phyloP scores from a whole-genome alignment of 2,113 vertebrate species.

The Tapirus terrestris region DNA sequence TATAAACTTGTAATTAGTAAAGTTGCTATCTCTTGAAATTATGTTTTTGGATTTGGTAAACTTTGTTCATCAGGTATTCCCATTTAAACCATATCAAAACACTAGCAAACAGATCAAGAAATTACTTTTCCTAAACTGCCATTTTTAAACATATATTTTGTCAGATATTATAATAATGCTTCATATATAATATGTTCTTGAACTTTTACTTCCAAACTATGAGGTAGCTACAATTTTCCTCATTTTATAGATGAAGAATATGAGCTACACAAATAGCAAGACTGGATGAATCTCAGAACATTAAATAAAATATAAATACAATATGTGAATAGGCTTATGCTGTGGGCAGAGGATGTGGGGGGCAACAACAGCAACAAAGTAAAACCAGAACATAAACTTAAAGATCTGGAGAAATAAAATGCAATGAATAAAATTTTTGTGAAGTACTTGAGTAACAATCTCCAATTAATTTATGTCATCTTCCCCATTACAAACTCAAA shows the following conservation, averaged over 20 bases:
- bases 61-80: not conserved
- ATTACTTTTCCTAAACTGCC: not conserved
- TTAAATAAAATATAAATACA: not conserved
- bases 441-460: not conserved
- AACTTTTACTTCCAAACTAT: not conserved
- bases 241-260: not conserved
- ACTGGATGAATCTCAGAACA: not conserved
- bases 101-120: not conserved
- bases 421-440: not conserved
- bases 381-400: not conserved
- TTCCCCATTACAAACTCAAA: not conserved
- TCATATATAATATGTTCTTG: not conserved
- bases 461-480: not conserved
- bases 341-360: fast-evolving
- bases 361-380: not conserved
- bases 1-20: not conserved
- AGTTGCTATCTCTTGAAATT: not conserved
- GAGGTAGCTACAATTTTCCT: not conserved
- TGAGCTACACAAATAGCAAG: not conserved
- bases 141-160: not conserved
- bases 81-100: not conserved
- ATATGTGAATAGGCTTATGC: not conserved
- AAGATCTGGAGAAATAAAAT: not conserved
- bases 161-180: not conserved
- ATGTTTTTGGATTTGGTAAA: not conserved